Conservation (phyloP, 2,113 vertebrate genomes). For the Prionailurus bengalensis region DNA sequence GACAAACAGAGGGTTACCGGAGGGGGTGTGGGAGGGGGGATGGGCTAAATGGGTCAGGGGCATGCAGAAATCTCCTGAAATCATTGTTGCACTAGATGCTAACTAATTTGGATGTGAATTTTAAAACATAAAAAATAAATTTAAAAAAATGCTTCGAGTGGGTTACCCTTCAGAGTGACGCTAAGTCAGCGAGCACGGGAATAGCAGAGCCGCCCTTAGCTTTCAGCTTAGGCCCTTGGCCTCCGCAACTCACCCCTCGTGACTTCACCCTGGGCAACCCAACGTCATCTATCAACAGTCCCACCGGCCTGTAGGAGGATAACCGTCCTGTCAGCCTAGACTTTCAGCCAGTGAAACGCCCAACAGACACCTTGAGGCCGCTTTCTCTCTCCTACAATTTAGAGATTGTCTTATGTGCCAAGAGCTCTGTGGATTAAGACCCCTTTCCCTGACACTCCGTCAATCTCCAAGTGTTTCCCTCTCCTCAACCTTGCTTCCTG, state of each 20-base stretch:
- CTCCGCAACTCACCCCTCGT: not conserved
- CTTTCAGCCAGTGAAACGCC: not conserved
- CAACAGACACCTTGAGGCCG: not conserved
- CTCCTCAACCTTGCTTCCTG: not conserved
- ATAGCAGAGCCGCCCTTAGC: not conserved
- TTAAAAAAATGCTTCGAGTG: too few species aligned
- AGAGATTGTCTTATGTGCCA: not conserved
- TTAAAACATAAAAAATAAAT: too few species aligned
- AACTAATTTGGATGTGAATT: too few species aligned
- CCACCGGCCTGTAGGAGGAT: not conserved
- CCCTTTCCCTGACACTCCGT: conserved; percentile 62
- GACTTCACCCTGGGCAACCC: not conserved
- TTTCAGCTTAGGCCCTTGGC: not conserved
- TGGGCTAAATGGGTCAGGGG: too few species aligned
- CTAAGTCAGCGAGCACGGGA: not conserved
- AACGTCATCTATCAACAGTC: not conserved
- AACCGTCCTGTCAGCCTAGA: not conserved
- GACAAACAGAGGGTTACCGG: too few species aligned
- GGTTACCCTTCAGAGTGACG: too few species aligned
- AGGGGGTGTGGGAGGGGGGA: too few species aligned
- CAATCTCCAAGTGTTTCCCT: not conserved
- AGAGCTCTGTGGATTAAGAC: conserved; percentile 66
- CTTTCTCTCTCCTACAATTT: not conserved
- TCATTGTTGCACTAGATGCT: too few species aligned
- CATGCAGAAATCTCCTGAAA: too few species aligned